These are phyloP conservation scores for Caenorhabditis inopinata DNA, from an alignment of 1,140 invertebrate genomes.

Conservation along the genomic window DNA sequence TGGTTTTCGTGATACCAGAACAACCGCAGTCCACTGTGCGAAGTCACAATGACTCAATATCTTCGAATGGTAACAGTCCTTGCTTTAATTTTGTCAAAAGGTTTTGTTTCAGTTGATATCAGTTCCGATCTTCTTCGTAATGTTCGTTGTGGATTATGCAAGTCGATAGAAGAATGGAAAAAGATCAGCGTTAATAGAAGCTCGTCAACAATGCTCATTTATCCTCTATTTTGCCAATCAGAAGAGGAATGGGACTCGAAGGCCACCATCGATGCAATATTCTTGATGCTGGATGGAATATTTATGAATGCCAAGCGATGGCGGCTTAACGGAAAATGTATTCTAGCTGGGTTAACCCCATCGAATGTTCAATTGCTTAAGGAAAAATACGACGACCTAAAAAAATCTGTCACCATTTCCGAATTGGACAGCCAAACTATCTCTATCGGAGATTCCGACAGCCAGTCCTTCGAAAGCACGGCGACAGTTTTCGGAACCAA, in stretches of 20 bases:
- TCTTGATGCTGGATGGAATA: background rate
- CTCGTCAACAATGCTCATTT: slow-evolving; percentile 3
- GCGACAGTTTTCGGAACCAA: background rate
- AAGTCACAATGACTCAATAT: background rate
- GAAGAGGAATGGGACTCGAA: slow-evolving; percentile 16
- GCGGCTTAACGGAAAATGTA: slow-evolving; percentile 16
- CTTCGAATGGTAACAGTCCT: background rate
- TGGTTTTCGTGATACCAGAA: background rate
- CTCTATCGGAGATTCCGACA: background rate
- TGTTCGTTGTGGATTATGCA: background rate
- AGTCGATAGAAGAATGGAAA: slow-evolving; percentile 10
- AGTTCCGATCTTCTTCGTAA: background rate
- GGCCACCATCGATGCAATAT: background rate
- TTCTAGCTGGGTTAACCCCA: background rate
- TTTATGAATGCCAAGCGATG: background rate
- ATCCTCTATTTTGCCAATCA: slow-evolving; percentile 6
- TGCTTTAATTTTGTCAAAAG: background rate
- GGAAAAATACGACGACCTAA: background rate
- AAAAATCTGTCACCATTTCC: background rate
- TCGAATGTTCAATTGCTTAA: background rate
- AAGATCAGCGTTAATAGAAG: background rate
- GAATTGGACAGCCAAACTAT: background rate
- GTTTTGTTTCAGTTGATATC: background rate
- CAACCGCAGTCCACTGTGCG: background rate
- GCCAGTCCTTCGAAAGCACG: background rate